Base-by-base conservation (phyloP, 2,888 invertebrate genomes). In the Alviniconcha strummeri region DNA sequence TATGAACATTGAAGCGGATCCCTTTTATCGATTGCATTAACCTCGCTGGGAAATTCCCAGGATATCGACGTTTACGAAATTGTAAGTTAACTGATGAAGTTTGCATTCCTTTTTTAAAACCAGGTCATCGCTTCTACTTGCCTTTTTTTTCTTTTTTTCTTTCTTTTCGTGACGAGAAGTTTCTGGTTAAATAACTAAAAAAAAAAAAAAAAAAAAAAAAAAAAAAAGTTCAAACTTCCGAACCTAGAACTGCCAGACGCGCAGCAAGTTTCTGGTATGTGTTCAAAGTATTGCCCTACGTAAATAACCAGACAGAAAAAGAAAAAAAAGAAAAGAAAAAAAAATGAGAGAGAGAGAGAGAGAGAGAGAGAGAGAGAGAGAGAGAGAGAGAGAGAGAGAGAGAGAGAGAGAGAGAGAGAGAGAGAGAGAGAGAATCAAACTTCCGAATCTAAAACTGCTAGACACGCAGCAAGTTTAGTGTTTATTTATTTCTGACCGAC, bases 331-430 rank as follows among this genome's bases (percentile, higher is more conserved):
- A 6, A 64, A 64, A 15, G 4, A 64, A 13, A 71, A 17, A 69
- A 69, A 17, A 69, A 4, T 5, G n/a, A 69, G n/a, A 69, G 6
- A 69, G n/a, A 69, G n/a, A 69, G n/a, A 69, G n/a, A 69, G n/a
- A 69, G n/a, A 69, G n/a, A 69, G n/a, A 69, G n/a, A 69, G n/a
- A 69, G n/a, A 69, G n/a, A 69, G n/a, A 69, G n/a, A 17, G n/a
- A 17, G n/a, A 17, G n/a, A 69, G n/a, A 69, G n/a, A 69, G n/a
- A 69, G n/a, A 69, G n/a, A 69, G n/a, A 69, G 6, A 69, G n/a
- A 69, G n/a, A 69, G n/a, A 69, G n/a, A 72, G 36, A 72, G 72
- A 72, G 72, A 72, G 72, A 36, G 72, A 69, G n/a, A 69, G n/a
- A 69, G n/a, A 69, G n/a, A 69, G n/a, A 69, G n/a, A 69, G n/a